These are phyloP conservation scores for Microtus pennsylvanicus DNA, from an alignment of 2,113 vertebrate species.

Conservation along the genomic window DNA sequence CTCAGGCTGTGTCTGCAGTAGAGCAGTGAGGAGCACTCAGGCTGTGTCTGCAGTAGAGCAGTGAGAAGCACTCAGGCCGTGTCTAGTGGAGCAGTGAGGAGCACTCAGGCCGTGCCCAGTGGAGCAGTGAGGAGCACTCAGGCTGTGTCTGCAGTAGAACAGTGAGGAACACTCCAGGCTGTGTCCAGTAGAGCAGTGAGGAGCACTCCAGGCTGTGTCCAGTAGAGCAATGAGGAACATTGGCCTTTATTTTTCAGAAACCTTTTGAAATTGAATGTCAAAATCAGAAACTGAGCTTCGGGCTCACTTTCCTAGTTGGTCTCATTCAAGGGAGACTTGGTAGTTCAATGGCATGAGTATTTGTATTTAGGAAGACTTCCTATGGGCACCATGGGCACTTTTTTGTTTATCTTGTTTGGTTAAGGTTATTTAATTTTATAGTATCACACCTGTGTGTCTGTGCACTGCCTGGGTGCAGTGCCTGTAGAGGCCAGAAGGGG, in stretches of 20 bases:
- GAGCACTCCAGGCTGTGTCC: neutral
- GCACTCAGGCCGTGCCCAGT: too few relatives aligned
- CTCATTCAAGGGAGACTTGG: neutral
- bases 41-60: fast-evolving
- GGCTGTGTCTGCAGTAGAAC: too few relatives aligned
- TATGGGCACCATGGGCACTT: neutral
- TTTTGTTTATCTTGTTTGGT: neutral
- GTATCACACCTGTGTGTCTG: neutral
- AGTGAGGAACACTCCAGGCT: too few relatives aligned
- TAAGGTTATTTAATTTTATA: neutral
- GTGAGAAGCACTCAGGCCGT: too few relatives aligned
- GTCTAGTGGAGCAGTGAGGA: too few relatives aligned
- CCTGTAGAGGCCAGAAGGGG: neutral
- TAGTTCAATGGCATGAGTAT: neutral
- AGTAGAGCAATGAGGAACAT: neutral
- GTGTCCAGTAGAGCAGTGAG: too few relatives aligned
- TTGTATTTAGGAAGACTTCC: neutral
- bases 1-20: neutral
- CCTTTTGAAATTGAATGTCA: neutral
- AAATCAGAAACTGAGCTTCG: neutral
- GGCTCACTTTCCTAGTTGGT: neutral
- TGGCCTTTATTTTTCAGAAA: neutral
- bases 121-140: too few relatives aligned
- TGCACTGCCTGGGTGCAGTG: neutral
- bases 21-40: neutral